Conservation (phyloP, 2,797 vertebrate genomes). For the Lerista edwardsae region DNA sequence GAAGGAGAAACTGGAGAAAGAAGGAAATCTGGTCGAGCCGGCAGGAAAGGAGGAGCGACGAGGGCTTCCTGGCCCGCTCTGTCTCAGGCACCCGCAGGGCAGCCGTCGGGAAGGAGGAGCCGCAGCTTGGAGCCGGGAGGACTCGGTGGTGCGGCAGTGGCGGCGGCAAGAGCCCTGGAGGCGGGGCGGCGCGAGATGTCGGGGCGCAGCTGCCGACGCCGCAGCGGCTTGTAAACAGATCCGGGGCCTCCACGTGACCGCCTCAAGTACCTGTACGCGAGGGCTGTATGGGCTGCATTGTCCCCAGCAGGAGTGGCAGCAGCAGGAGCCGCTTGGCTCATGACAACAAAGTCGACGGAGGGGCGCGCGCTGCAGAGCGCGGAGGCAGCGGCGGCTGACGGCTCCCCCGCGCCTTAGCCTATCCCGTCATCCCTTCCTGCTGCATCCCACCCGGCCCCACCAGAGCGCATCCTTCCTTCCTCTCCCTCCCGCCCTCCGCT, state of each 20-base stretch:
- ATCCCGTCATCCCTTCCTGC: neutral
- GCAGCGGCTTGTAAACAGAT: slow-evolving; percentile 90
- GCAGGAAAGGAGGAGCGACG: neutral
- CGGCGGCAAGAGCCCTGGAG: neutral
- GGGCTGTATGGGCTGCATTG: slow-evolving; percentile 11
- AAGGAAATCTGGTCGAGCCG: neutral
- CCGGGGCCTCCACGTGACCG: slow-evolving; percentile 73
- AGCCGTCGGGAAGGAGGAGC: neutral
- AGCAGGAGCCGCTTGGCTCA: neutral
- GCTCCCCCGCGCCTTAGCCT: neutral
- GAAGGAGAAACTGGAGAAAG: slow-evolving; percentile 1
- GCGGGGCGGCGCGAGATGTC: neutral
- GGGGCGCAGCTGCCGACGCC: slow-evolving; percentile 36
- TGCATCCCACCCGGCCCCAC: neutral
- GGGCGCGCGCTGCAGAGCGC: neutral
- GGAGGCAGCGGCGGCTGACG: neutral
- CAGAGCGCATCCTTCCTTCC: neutral
- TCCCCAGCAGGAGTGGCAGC: neutral
- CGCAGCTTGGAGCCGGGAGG: neutral
- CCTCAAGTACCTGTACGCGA: slow-evolving; percentile 20
- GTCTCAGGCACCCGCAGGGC: rapidly evolving
- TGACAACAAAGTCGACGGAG: slow-evolving; percentile 39
- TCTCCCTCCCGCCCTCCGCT: neutral
- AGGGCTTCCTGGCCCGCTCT: rapidly evolving
- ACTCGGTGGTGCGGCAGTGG: neutral